phyloP scores from a whole-genome alignment of 2,797 vertebrate species.

The Gobionotothen gibberifrons region DNA sequence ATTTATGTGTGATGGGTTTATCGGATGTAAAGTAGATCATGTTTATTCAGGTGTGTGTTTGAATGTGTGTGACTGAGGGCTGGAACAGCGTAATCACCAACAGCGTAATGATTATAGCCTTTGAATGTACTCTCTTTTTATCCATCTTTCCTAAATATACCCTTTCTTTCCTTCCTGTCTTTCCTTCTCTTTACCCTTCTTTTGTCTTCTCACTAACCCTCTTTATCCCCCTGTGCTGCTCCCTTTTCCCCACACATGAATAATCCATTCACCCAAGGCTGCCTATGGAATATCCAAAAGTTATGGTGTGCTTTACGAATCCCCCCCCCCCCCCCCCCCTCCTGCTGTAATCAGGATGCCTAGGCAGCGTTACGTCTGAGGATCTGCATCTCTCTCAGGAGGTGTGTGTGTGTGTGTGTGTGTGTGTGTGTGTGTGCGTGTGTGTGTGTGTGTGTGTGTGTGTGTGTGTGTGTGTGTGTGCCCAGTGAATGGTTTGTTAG shows the following conservation, averaged over 20 bases:
- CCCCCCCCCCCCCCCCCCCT: not conserved
- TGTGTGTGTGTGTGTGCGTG: too few species aligned
- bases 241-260: slow-evolving; percentile 54
- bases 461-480: too few species aligned
- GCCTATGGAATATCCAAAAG: slow-evolving; percentile 54
- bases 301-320: slow-evolving; percentile 36
- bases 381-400: slow-evolving; percentile 23
- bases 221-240: slow-evolving; percentile 6
- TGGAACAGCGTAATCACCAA: slow-evolving; percentile 16
- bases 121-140: not conserved
- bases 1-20: slow-evolving; percentile 21
- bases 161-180: not conserved
- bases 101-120: slow-evolving; percentile 30
- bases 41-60: slow-evolving; percentile 55
- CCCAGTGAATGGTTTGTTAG: not conserved
- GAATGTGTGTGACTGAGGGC: slow-evolving; percentile 29
- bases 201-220: not conserved
- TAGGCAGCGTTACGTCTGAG: slow-evolving; percentile 28
- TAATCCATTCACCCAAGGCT: slow-evolving; percentile 58
- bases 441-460: too few species aligned
- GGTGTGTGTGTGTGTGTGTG: too few species aligned
- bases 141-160: not conserved
- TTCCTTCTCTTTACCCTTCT: not conserved
- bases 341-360: slow-evolving; percentile 39
- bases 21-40: slow-evolving; percentile 24